Base-by-base conservation (phyloP, 2,888 invertebrate species). In the Microctonus hyperodae region DNA sequence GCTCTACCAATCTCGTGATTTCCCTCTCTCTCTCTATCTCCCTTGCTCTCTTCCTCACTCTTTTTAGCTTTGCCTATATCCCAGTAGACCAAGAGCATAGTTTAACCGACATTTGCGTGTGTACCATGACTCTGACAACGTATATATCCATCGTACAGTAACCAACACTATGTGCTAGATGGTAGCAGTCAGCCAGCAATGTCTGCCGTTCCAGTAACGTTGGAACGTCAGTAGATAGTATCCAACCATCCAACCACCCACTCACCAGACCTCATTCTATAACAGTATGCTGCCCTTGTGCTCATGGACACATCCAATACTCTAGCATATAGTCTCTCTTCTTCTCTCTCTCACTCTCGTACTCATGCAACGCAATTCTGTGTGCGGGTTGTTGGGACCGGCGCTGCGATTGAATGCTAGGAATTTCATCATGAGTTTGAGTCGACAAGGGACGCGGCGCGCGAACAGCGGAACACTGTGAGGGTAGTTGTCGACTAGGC, bases 371-470 rank as follows among this genome's bases (percentile, higher is more conserved):
- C 64, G 65, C 66, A 65, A 69, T 63, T 70, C 70, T 70, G 69
- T 71, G 73, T 71, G 75, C 71, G 74, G 74, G 75, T 77, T 77
- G 78, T 76, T 79, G 81, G 76, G 77, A 79, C 80, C 77, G 77
- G 75, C 76, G 78, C 80, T 81, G 81, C 82, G 80, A 83, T 82
- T 82, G 83, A 83, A 83, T 83, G 82, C 81, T 79, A 83, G 82
- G 83, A 83, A 83, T 83, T 83, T 83, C 83, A 83, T 83, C 82
- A 83, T 81, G 81, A 82, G 81, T 79, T 61, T 77, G 79, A 85
- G 85, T 86, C 86, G 77, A 76, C 75, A 76, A 73, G 83, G 82
- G 83, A 83, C 83, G 83, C 81, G 79, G 80, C 70, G 69, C 67
- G 53, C 74, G 76, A 73, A 73, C 69, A 57, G 73, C 70, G 74